phyloP scores from a whole-genome alignment of 2,797 vertebrate genomes.

The Coreius guichenoti region DNA sequence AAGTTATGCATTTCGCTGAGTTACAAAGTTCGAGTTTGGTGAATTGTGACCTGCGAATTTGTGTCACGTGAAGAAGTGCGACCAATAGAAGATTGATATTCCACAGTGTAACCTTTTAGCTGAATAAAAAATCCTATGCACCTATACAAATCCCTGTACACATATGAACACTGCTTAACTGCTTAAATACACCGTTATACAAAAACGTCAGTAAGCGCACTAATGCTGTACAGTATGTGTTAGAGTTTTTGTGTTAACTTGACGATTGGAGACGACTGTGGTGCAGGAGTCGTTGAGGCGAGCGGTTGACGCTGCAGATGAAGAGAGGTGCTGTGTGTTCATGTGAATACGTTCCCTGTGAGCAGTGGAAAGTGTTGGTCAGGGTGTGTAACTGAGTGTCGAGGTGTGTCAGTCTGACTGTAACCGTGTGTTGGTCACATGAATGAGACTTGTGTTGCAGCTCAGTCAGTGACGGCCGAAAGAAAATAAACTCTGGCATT shows the following conservation, averaged over 20 bases:
- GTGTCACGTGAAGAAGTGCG: not conserved
- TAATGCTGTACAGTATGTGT: not conserved
- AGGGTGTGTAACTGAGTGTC: constrained; percentile 25
- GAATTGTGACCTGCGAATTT: not conserved
- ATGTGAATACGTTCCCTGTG: constrained; percentile 57
- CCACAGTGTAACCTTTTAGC: not conserved
- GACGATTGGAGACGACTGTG: not conserved
- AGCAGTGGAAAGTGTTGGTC: constrained; percentile 20
- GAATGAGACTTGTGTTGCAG: constrained; percentile 61
- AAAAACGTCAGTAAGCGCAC: not conserved
- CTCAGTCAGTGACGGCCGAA: constrained; percentile 45
- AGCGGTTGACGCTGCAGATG: not conserved
- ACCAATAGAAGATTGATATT: not conserved
- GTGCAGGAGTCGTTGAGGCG: not conserved
- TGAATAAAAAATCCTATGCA: not conserved
- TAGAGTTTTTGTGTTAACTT: not conserved
- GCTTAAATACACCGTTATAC: not conserved
- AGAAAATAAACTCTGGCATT: constrained; percentile 47
- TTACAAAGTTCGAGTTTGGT: not conserved
- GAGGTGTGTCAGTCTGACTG: constrained; percentile 45
- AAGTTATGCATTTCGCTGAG: not conserved
- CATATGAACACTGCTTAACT: not conserved
- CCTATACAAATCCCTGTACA: too few relatives aligned
- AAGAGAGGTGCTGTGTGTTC: constrained; percentile 51
- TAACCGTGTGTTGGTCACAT: constrained; percentile 39